Evolutionary conservation across 35 echinoderm and acorn worm genomes (phyloP).

Genomic region (Stichopus chloronotus): DNA sequence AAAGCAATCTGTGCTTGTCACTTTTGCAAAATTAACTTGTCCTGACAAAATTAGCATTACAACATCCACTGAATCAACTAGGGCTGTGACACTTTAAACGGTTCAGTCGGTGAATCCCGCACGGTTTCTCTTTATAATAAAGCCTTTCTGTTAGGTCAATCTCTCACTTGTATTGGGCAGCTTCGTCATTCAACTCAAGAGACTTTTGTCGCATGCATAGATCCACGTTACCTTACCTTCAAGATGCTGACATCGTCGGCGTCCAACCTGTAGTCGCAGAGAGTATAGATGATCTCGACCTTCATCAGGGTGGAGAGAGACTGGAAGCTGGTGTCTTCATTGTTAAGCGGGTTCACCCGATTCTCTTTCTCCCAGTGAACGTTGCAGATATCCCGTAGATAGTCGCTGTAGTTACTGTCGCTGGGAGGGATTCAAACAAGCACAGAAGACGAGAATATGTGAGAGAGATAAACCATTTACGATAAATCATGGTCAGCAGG

Average conservation of each 20-base stretch:
- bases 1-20: too few species aligned
- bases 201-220: too few species aligned
- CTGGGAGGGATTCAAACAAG: not conserved
- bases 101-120: too few species aligned
- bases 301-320: conserved; percentile 83
- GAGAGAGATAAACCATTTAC: not conserved
- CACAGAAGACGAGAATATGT: not conserved
- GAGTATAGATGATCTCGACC: conserved; percentile 80
- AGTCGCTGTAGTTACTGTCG: conserved; percentile 50
- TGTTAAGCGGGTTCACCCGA: conserved; percentile 83
- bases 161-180: too few species aligned
- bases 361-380: conserved; percentile 80
- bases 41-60: too few species aligned
- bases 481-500: too few species aligned
- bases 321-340: conserved; percentile 83
- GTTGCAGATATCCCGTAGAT: conserved; percentile 75
- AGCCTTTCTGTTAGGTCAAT: too few species aligned
- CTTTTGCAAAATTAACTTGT: too few species aligned
- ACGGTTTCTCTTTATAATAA: too few species aligned
- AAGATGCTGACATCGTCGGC: conserved; percentile 84
- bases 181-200: too few species aligned
- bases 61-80: too few species aligned
- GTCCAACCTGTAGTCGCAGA: conserved; percentile 94
- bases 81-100: too few species aligned
- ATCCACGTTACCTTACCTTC: conserved; percentile 59